phyloP scores from a whole-genome alignment of 2,888 invertebrate genomes.

The Drosophila mercatorum region DNA sequence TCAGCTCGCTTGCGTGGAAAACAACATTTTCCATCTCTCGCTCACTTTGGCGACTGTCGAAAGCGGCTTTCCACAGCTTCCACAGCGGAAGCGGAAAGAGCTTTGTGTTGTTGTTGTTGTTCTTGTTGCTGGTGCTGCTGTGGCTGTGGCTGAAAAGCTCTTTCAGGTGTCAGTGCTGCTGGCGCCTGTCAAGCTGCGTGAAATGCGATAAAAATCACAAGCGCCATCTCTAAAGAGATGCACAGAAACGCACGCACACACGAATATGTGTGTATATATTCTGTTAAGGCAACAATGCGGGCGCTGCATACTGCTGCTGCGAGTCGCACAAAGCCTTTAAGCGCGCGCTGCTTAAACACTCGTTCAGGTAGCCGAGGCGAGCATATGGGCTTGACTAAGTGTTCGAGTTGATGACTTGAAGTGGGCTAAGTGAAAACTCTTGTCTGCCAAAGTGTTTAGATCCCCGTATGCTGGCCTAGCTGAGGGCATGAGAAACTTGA shows the following conservation, averaged over 20 bases:
- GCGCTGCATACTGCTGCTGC: slow-evolving; percentile 34
- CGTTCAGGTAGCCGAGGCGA: not conserved
- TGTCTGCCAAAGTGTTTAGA: not conserved
- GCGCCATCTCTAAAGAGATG: slow-evolving; percentile 28
- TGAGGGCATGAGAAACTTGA: too few species aligned
- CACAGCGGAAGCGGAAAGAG: slow-evolving; percentile 55
- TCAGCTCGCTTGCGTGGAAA: slow-evolving; percentile 21
- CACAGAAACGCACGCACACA: not conserved
- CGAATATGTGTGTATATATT: not conserved
- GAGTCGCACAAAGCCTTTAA: slow-evolving; percentile 29
- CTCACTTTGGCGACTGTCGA: slow-evolving; percentile 37
- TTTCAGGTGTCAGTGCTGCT: slow-evolving; percentile 52
- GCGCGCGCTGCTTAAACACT: not conserved
- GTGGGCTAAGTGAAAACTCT: not conserved
- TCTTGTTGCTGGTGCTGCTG: slow-evolving; percentile 13
- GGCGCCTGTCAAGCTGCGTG: slow-evolving; percentile 66
- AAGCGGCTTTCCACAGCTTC: slow-evolving; percentile 61
- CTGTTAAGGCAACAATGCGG: slow-evolving; percentile 31
- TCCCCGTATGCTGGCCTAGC: not conserved
- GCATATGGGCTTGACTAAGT: not conserved
- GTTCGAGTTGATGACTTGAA: too few species aligned
- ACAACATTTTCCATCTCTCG: slow-evolving; percentile 23
- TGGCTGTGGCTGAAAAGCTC: slow-evolving; percentile 54
- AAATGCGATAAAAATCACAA: slow-evolving; percentile 65
- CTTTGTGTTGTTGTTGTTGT: slow-evolving; percentile 41